Evolutionary conservation across 2,113 vertebrate genomes (phyloP).

Genomic region (Alligator mississippiensis): DNA sequence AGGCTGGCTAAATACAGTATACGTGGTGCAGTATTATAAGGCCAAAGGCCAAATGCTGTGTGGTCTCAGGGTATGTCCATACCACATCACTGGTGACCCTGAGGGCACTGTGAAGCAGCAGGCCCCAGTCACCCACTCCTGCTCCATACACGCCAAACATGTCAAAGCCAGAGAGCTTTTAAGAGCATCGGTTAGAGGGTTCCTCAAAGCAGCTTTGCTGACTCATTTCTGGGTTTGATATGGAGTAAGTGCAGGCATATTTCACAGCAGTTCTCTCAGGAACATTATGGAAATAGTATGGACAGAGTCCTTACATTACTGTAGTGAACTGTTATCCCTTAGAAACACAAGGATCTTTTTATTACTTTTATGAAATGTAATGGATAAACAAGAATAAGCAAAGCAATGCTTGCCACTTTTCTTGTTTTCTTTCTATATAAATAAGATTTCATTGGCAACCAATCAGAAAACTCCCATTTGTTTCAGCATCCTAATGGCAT

Average conservation of each 20-base stretch:
- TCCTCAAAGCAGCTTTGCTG: too few species aligned
- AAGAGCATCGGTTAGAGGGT: too few species aligned
- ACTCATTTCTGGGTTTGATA: too few species aligned
- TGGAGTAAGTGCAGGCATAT: too few species aligned
- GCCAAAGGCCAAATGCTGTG: not conserved
- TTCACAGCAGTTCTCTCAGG: too few species aligned
- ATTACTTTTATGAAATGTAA: not conserved
- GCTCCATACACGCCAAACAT: too few species aligned
- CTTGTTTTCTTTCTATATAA: not conserved
- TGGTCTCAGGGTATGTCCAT: not conserved
- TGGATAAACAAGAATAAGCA: not conserved
- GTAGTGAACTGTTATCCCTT: not conserved
- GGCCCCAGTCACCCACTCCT: too few species aligned
- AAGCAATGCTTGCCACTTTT: not conserved
- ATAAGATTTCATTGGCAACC: not conserved
- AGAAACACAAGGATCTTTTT: not conserved
- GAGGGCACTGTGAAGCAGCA: too few species aligned
- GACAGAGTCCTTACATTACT: not conserved
- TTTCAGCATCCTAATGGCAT: not conserved
- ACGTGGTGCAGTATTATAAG: accelerated
- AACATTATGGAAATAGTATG: too few species aligned
- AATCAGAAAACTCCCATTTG: slow-evolving; percentile 3
- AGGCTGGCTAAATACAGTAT: not conserved
- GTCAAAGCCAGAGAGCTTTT: too few species aligned
- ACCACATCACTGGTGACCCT: too few species aligned